Base-by-base conservation (phyloP, 2,113 vertebrate genomes). In the Macquaria australasica region DNA sequence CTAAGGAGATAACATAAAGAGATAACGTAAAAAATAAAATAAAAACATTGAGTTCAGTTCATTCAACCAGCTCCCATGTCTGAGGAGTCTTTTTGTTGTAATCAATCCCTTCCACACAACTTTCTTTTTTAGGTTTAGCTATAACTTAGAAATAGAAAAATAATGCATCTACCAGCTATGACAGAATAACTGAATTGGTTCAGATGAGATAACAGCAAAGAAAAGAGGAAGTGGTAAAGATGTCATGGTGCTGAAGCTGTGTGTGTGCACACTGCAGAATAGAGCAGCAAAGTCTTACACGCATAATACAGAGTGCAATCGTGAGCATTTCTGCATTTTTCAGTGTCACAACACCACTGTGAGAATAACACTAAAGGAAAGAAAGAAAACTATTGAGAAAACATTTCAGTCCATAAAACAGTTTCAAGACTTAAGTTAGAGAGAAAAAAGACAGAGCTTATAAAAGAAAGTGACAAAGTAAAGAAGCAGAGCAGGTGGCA, bases 211-310 rank as follows among this genome's bases (percentile, higher is more conserved):
- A 82, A 84, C 8, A 68, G 63, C 31, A 12, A 23, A 62, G 70
- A 28, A 68, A 23, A 84, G 34, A 92, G 91, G 91, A 93, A 90
- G 88, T 90, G 91, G 89, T 90, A 0, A 85, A 74, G 14, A 69
- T 53, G 23, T 15, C 15, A 12, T 53, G 63, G 69, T 75, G 73
- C 66, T 73, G 43, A 45, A 41, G 64, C 6, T 67, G 53, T 75
- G 28, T 73, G 39, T 60, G 37, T 45, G 51, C 48, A 56, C 50
- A 34, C 10, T 75, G 48, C 50, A 66, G 39, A 74, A 41, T 6
- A 63, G 3, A 72, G 31, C 50, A 75, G 39, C 34, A 58, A n/a
- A 16, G 14, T 31, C 28, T 18, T 23, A 63, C 14, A 68, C 1
- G 25, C 34, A 68, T 5, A 14, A 43, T n/a, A 68, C 4, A 72